phyloP scores from a whole-genome alignment of 2,113 vertebrate genomes.

The Daboia siamensis region DNA sequence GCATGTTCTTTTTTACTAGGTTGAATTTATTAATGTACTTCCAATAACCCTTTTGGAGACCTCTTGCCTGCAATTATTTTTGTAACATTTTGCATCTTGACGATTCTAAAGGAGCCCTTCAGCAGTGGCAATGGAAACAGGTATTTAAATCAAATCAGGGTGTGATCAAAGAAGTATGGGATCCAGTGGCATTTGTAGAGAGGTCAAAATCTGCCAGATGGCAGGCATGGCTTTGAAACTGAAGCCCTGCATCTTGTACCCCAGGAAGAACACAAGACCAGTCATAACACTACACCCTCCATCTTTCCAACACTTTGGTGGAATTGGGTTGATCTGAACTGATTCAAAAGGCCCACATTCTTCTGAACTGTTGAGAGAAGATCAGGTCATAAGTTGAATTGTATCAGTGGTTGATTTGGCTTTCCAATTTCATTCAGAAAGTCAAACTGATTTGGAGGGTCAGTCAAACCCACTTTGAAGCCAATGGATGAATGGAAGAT shows the following conservation, averaged over 20 bases:
- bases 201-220: background rate
- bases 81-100: conserved; percentile 2
- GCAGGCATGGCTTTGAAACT: background rate
- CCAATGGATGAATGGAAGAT: background rate
- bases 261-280: background rate
- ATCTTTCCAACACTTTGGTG: background rate
- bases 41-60: background rate
- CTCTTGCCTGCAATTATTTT: background rate
- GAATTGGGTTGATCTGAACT: background rate
- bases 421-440: background rate
- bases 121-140: background rate
- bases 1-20: fast-evolving
- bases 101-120: background rate
- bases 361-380: background rate
- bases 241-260: background rate
- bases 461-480: background rate
- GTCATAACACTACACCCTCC: background rate
- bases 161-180: background rate
- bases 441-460: background rate
- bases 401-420: background rate
- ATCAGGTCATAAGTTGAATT: background rate
- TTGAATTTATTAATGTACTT: conserved; percentile 2
- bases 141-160: background rate
- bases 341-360: background rate
- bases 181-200: background rate